These are phyloP conservation scores for Cydia amplana DNA, from an alignment of 1,140 invertebrate species.

Conservation along the genomic window DNA sequence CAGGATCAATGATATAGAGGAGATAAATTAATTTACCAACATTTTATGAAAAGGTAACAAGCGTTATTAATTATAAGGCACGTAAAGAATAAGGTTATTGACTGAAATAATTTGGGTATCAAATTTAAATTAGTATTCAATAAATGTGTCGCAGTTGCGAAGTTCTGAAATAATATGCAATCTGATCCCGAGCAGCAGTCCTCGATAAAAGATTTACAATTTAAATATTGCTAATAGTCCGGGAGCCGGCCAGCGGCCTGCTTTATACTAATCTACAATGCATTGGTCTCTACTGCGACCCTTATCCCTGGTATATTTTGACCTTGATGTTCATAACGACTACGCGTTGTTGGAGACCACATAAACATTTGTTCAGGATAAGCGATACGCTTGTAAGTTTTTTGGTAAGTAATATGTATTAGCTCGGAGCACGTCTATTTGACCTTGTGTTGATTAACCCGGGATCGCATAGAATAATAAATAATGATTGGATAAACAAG, in stretches of 20 bases:
- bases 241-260: background rate
- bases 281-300: too few relatives aligned
- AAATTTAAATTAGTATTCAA: too few relatives aligned
- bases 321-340: too few relatives aligned
- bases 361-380: background rate
- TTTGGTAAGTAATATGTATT: background rate
- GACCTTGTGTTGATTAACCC: slow-evolving; percentile 11
- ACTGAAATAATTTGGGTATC: too few relatives aligned
- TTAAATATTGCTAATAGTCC: slow-evolving; percentile 4
- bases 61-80: too few relatives aligned
- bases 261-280: background rate
- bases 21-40: background rate
- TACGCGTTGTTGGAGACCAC: too few relatives aligned
- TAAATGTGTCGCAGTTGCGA: background rate
- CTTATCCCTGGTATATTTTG: too few relatives aligned
- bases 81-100: too few relatives aligned
- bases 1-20: too few relatives aligned
- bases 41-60: too few relatives aligned
- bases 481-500: slow-evolving; percentile 13
- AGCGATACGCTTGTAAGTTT: background rate
- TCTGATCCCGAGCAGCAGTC: background rate
- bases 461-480: background rate
- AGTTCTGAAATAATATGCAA: background rate
- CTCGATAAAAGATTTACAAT: background rate
- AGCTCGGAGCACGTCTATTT: background rate